Evolutionary conservation across 2,113 vertebrate genomes (phyloP), one percentile per base, ranked within the genome.

Genomic region (Nerophis lumbriciformis): DNA sequence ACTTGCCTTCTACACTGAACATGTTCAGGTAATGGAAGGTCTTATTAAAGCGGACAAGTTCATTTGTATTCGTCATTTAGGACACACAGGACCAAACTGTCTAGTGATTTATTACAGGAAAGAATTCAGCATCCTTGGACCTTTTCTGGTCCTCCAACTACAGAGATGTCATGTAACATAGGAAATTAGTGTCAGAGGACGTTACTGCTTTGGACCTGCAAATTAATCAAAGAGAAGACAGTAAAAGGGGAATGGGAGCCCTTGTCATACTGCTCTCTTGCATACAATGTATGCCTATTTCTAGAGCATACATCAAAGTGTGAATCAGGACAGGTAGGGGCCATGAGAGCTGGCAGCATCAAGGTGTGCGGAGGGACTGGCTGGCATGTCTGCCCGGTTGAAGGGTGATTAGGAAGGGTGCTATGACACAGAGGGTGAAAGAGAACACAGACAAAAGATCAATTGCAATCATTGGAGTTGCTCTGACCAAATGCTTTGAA

Each of bases 41-140:
- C 88, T 89, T 88, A 89, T 89, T 90, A 88, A 89, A 87, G 71
- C 77, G 80, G 87, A 90, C 88, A 86, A 83, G 86, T 88, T 91
- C 83, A 90, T 90, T 91, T 89, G 88, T 90, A 89, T 75, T 79
- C 90, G 87, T 90, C 88, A 82, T 87, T 89, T 83, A 85, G 75
- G 80, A 81, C 81, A 80, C 78, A 81, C 57, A 70, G 81, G 85
- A 85, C 86, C 65, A 84, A 82, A 84, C 88, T 83, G 82, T 73
- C 82, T 89, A 85, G 88, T 89, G 89, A 91, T 90, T 90, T 88
- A 91, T 91, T 78, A 87, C 85, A 85, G 84, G 81, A 85, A 85
- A 78, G 79, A 80, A 84, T 86, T 83, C 73, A 53, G 82, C 83
- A 86, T 86, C 83, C 79, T 80, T 63, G 70, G 77, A 82, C 75